phyloP scores from a whole-genome alignment of 2,113 vertebrate species.

The Hippocampus barbouri region DNA sequence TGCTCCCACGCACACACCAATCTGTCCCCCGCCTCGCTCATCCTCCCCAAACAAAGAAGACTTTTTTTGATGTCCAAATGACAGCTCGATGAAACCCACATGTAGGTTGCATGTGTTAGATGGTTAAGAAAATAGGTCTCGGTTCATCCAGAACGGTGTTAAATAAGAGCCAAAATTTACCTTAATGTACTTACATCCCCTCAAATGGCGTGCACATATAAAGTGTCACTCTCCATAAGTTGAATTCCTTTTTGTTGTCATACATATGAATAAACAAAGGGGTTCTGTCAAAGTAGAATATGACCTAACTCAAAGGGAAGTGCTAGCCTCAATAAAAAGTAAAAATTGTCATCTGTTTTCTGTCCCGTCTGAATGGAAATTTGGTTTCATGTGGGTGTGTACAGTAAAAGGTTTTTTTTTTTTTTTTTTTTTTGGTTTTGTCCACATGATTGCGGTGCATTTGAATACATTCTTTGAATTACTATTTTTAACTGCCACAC shows the following conservation, averaged over 20 bases:
- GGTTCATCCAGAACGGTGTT: slow-evolving; percentile 58
- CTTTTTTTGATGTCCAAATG: slow-evolving; percentile 34
- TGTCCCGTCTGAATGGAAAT: slow-evolving; percentile 9
- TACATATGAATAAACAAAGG: slow-evolving; percentile 58
- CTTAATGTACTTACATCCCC: slow-evolving; percentile 68
- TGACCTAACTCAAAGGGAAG: slow-evolving; percentile 64
- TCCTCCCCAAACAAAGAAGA: slow-evolving; percentile 50
- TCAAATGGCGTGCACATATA: slow-evolving; percentile 61
- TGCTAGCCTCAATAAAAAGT: slow-evolving; percentile 61
- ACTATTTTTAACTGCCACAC: too few species aligned
- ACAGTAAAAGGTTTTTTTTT: too few species aligned
- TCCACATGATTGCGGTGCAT: not conserved
- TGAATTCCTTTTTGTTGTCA: slow-evolving; percentile 68
- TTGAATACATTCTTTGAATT: not conserved
- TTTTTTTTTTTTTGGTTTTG: not conserved
- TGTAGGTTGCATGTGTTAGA: slow-evolving; percentile 67
- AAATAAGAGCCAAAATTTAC: slow-evolving; percentile 63
- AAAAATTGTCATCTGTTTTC: slow-evolving; percentile 41
- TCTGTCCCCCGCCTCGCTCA: slow-evolving; percentile 64
- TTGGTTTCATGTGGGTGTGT: not conserved
- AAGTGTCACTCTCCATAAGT: slow-evolving; percentile 63
- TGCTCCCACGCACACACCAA: not conserved
- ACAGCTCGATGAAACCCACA: slow-evolving; percentile 53
- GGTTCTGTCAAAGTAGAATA: slow-evolving; percentile 58
- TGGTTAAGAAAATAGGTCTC: slow-evolving; percentile 58